These are phyloP conservation scores for Albula goreensis DNA, from an alignment of 2,113 vertebrate genomes.

Conservation along the genomic window DNA sequence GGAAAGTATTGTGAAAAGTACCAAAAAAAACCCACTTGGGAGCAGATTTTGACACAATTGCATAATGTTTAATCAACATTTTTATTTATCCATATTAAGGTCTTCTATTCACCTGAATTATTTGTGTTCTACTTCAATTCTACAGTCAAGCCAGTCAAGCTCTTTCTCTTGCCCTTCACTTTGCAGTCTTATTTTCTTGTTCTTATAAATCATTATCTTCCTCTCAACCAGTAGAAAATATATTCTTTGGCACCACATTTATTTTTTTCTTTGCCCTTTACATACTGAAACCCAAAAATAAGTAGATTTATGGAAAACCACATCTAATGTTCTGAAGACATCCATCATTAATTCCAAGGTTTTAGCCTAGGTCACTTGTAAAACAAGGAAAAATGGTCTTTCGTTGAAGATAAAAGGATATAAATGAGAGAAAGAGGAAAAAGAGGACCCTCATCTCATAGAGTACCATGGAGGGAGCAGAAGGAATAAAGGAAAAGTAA, in stretches of 20 bases:
- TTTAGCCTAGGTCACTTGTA: background rate
- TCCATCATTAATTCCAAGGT: background rate
- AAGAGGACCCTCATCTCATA: background rate
- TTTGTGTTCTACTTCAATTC: no score
- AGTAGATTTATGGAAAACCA: background rate
- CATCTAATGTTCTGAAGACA: background rate
- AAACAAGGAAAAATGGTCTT: background rate
- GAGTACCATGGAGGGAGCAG: background rate
- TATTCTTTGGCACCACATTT: background rate
- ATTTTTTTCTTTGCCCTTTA: background rate
- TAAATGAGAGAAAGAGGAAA: background rate
- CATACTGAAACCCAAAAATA: background rate
- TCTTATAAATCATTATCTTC: background rate
- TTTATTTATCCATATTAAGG: no score
- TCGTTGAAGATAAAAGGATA: background rate
- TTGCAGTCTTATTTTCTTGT: background rate
- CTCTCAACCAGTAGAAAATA: background rate
- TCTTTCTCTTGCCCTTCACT: background rate
- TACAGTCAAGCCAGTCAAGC: no score
- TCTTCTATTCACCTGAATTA: no score
- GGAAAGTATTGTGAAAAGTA: no score
- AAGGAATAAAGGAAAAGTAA: conserved; percentile 46
- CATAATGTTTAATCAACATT: no score
- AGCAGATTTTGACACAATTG: no score
- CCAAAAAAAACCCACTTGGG: no score